Evolutionary conservation across 2,888 invertebrate species (phyloP), one percentile per base, ranked within the genome.

Genomic region (Xylophagus ater): DNA sequence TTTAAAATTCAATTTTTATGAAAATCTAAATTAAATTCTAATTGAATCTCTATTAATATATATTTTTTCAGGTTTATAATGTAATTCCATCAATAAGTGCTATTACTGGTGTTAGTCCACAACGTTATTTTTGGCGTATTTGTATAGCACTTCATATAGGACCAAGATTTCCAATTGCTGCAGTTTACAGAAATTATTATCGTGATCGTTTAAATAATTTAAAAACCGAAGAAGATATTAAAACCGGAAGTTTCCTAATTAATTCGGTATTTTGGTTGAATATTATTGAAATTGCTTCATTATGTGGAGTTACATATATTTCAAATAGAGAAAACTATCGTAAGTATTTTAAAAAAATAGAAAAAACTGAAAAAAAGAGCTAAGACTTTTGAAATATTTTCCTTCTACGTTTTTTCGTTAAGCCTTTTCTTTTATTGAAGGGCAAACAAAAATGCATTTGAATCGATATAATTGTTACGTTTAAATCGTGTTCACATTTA

Each of bases 291-390:
- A 75, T 90, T 49, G 77, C 78, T 45, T 78, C 88, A 37, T 70
- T 92, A n/a, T 82, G 86, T 47, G 89, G 89, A 38, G 90, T 92
- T 25, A 89, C 90, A 12, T 92, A 89, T 61, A 83, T 93, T 59
- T 89, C 90, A 46, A 93, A 93, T 68, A 76, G 81, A 60, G 92
- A 93, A 69, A 92, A 93, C 63, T 93, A 92, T 71, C 87, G 92
- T 92, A 70, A 83, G 86, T 78, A 52, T 44, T 25, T 20, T 9
- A 29, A 24, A 36, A 42, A n/a, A 14, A n/a, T n/a, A 15, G 2
- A 9, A 34, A n/a, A n/a, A n/a, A n/a, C n/a, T n/a, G n/a, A n/a
- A n/a, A n/a, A n/a, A n/a, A n/a, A n/a, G n/a, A n/a, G n/a, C n/a
- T n/a, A n/a, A n/a, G n/a, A n/a, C n/a, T n/a, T n/a, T n/a, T n/a